Evolutionary conservation across 2,888 invertebrate species (phyloP), one percentile per base, ranked within the genome.

Genomic region (Phortica okadai): DNA sequence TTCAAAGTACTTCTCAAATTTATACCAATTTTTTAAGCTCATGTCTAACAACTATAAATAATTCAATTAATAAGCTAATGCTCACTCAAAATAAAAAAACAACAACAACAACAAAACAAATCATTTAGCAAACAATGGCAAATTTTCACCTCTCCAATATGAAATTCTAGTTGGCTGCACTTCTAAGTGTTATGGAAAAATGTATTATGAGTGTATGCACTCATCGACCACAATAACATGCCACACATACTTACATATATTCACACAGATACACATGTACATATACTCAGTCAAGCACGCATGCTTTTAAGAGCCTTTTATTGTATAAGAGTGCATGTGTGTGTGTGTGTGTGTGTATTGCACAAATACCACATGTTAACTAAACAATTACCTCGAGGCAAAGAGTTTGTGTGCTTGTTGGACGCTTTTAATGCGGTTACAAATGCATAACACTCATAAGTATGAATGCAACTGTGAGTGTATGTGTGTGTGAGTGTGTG

Each of bases 321-420:
- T n/a, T 67, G 44, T 41, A 70, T 75, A 67, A 6, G 41, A 42
- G 56, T 76, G 10, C 66, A 16, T 75, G 72, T 62, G 21, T 21
- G 11, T 72, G 59, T 62, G 62, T 76, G 58, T 59, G 66, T 77
- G 75, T 78, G 79, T 77, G 80, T 76, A 77, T 45, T 77, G 74
- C 69, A 79, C 79, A 83, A 84, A 83, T 84, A 82, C 88, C 88
- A 87, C 88, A 88, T 87, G 88, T 86, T 87, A 84, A 83, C 86
- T 84, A 82, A 87, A 87, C 87, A 88, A 88, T 87, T 87, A 88
- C 83, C 80, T 82, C 73, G 58, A 78, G 77, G 79, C 79, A 76
- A 81, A 78, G 44, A 72, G 69, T 69, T 69, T 45, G 67, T 42
- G 42, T 69, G 69, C 73, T 79, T 78, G 78, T 77, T 76, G 74